These are phyloP conservation scores for Drosophila miranda DNA, from an alignment of 1,140 invertebrate genomes.

Conservation along the genomic window DNA sequence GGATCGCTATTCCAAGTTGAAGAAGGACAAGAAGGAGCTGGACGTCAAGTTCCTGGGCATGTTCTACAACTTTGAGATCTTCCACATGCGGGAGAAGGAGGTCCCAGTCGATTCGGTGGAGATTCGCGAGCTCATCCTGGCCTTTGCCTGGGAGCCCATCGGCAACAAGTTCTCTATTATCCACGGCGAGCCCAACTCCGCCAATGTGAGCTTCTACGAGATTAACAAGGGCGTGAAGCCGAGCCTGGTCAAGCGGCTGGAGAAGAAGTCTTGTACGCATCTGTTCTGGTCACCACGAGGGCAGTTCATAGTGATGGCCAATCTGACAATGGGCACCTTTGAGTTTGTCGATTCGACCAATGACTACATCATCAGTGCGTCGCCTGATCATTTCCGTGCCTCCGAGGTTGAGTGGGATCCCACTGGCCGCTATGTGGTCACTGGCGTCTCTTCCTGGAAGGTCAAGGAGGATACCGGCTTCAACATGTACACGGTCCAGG, in stretches of 20 bases:
- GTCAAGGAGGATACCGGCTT: conserved; percentile 98
- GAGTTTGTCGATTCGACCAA: conserved; percentile 96
- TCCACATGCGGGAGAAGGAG: conserved; percentile 98
- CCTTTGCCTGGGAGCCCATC: conserved; percentile 99
- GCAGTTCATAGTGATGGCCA: conserved; percentile 96
- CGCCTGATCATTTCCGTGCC: conserved; percentile 94
- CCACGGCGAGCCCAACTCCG: conserved; percentile 94
- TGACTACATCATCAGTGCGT: conserved; percentile 96
- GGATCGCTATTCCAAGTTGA: conserved; percentile 97
- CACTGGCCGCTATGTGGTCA: conserved; percentile 98
- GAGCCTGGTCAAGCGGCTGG: conserved; percentile 93
- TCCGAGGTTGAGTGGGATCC: conserved; percentile 99
- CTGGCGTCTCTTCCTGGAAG: conserved; percentile 97
- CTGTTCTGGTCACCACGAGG: conserved; percentile 98
- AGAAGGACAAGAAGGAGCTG: conserved; percentile 92
- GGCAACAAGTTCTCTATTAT: conserved; percentile 98
- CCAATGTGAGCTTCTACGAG: conserved; percentile 96
- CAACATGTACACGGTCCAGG: conserved; percentile 99
- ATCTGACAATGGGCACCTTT: conserved; percentile 92
- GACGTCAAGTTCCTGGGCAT: conserved; percentile 97
- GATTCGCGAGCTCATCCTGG: conserved; percentile 95
- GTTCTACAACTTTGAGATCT: conserved; percentile 99
- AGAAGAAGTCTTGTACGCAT: conserved; percentile 95
- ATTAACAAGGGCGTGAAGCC: conserved; percentile 95
- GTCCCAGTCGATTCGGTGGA: conserved; percentile 99